Percentiles rank a stretch among this genome's conserved stretches.
These are phyloP conservation scores for Meriones unguiculatus DNA, from an alignment of 2,113 vertebrate genomes.

Conservation along the genomic window DNA sequence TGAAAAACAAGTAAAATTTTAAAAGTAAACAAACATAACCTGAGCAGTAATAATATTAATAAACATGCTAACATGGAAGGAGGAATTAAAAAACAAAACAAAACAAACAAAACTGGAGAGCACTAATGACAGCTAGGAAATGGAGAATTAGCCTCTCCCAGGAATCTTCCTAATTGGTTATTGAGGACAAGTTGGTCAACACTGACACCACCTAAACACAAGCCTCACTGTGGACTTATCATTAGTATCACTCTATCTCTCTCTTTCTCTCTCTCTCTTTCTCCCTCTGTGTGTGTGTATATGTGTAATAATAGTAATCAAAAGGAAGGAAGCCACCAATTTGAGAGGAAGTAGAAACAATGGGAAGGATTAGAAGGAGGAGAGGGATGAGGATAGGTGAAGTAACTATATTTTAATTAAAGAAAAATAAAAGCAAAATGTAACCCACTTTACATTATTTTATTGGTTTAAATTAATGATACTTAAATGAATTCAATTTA, in stretches of 20 bases:
- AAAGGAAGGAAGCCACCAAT: background rate
- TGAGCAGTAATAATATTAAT: too few species aligned
- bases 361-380: background rate
- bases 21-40: background rate
- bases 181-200: background rate
- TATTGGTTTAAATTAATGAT: slow-evolving; percentile 44
- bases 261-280: background rate
- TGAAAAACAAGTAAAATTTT: background rate
- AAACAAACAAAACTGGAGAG: background rate
- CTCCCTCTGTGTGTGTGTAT: background rate
- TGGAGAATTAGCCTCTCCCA: background rate
- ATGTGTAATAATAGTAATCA: background rate
- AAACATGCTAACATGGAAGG: background rate
- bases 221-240: background rate
- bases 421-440: background rate
- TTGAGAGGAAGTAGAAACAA: background rate
- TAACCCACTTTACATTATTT: background rate
- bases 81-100: background rate
- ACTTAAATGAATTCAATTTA: background rate
- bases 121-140: background rate
- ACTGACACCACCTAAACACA: background rate
- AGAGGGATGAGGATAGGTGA: background rate
- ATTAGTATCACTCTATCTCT: too few species aligned
- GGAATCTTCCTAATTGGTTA: background rate
- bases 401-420: background rate